Percentiles rank a stretch among this genome's conserved stretches.
Evolutionary conservation across 2,113 vertebrate genomes (phyloP).

Genomic region (Mirza zaza): DNA sequence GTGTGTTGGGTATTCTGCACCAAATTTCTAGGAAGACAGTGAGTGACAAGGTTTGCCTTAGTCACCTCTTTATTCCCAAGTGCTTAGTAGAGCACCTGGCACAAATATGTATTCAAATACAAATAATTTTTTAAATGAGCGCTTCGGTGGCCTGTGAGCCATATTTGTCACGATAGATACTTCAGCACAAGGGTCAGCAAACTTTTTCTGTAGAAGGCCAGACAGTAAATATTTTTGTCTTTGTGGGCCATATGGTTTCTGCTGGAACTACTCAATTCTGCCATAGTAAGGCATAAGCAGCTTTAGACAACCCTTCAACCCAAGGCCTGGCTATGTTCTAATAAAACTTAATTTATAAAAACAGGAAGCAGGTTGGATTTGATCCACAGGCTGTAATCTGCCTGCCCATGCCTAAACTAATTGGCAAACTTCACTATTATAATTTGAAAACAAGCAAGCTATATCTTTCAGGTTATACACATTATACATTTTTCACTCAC

Average conservation of each 20-base stretch:
- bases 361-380: background rate
- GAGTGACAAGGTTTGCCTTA: background rate
- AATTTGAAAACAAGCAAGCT: constrained; percentile 5
- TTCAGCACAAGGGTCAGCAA: background rate
- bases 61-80: background rate
- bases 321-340: background rate
- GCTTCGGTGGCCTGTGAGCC: background rate
- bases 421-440: background rate
- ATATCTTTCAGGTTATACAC: background rate
- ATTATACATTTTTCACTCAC: background rate
- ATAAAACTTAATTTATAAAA: constrained; percentile 1
- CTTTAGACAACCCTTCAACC: background rate
- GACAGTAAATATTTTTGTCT: background rate
- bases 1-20: background rate
- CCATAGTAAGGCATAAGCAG: background rate
- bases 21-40: background rate
- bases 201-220: background rate
- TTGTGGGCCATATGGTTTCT: background rate
- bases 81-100: background rate
- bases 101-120: background rate
- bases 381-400: background rate
- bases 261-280: background rate
- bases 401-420: background rate
- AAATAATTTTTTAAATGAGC: background rate
- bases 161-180: background rate